These are phyloP conservation scores for Antheraea assamensis DNA, from an alignment of 2,888 invertebrate genomes.

Conservation along the genomic window DNA sequence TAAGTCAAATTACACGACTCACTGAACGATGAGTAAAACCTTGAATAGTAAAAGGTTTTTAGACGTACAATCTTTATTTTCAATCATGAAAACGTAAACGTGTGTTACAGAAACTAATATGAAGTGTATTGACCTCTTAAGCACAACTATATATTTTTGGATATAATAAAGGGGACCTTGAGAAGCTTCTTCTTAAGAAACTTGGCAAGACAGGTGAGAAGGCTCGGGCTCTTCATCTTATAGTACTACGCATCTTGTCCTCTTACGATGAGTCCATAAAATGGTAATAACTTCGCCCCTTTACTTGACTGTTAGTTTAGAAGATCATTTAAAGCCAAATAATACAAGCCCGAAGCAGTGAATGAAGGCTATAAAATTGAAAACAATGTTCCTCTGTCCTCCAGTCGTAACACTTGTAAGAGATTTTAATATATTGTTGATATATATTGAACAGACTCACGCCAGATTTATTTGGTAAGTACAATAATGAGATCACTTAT, in stretches of 20 bases:
- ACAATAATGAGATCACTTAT: slow-evolving; percentile 5
- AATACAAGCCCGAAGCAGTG: neutral
- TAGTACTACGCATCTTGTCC: too few species aligned
- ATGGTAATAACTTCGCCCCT: too few species aligned
- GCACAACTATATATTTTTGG: too few species aligned
- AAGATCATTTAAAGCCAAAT: too few species aligned
- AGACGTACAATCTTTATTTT: neutral
- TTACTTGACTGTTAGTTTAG: too few species aligned
- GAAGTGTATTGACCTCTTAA: too few species aligned
- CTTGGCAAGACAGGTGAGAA: too few species aligned
- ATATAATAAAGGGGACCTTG: too few species aligned
- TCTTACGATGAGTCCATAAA: too few species aligned
- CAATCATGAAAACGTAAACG: neutral
- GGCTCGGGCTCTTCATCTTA: too few species aligned
- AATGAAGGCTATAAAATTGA: neutral
- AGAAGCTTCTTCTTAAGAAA: too few species aligned
- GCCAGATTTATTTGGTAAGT: neutral
- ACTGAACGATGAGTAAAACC: neutral
- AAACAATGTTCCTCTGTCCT: neutral
- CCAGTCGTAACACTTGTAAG: neutral
- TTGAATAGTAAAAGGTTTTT: slow-evolving; percentile 3
- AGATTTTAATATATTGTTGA: neutral
- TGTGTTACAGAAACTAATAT: neutral
- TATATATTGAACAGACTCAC: neutral
- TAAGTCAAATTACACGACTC: neutral